A percentile compares a stretch with the other conserved stretches of the same genome.
Evolutionary conservation across 2,113 vertebrate species (phyloP).

Genomic region (Campylorhamphus procurvoides): DNA sequence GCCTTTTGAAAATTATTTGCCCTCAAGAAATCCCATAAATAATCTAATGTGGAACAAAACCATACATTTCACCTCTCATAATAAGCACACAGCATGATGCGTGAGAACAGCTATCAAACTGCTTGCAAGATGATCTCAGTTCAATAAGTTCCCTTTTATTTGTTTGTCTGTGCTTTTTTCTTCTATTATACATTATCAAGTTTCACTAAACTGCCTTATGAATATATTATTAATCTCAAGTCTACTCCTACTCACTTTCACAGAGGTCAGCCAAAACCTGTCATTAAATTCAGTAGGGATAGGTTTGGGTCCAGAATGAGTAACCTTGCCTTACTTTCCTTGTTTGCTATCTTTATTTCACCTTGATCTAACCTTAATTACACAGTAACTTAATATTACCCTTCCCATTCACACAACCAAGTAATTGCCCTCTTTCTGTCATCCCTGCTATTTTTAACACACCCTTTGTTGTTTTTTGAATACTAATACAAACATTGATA

Average conservation of each 20-base stretch:
- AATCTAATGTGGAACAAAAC: not conserved
- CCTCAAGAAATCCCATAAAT: constrained; percentile 15
- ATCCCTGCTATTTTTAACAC: constrained; percentile 67
- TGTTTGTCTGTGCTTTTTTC: not conserved
- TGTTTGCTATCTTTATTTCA: constrained; percentile 59
- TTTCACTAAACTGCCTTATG: constrained; percentile 16
- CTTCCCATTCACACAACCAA: constrained; percentile 49
- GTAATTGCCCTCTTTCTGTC: constrained; percentile 69
- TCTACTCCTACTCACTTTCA: not conserved
- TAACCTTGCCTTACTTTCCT: constrained; percentile 13
- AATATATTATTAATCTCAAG: constrained; percentile 6
- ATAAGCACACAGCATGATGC: not conserved
- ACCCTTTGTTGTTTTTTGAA: constrained; percentile 67
- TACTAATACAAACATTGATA: constrained; percentile 70
- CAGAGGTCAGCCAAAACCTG: not conserved
- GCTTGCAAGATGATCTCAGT: constrained; percentile 5
- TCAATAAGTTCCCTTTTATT: not conserved
- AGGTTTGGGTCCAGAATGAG: not conserved
- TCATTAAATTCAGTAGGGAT: not conserved
- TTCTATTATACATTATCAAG: not conserved
- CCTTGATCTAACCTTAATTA: constrained; percentile 71
- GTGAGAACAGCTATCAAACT: not conserved
- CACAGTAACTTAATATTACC: constrained; percentile 65
- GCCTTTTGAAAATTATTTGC: not conserved
- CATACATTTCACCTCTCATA: not conserved